phyloP scores from a whole-genome alignment of 2,113 vertebrate species.

The Takifugu bimaculatus region DNA sequence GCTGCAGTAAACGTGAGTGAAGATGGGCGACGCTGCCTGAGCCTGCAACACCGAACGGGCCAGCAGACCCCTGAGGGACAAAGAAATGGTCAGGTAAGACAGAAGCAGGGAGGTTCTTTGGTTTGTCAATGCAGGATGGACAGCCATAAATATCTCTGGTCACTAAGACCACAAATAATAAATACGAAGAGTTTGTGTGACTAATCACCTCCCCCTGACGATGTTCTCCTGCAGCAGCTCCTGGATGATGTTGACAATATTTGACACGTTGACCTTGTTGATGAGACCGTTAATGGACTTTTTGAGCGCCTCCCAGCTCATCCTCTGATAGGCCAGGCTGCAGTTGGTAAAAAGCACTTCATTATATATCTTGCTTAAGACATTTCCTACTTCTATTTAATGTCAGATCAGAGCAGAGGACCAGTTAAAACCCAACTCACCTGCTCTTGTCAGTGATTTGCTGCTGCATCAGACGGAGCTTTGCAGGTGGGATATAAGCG shows the following conservation, averaged over 20 bases:
- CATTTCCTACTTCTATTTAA: no score
- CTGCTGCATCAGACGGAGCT: conserved; percentile 96
- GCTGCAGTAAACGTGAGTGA: conserved; percentile 95
- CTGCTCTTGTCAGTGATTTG: conserved; percentile 98
- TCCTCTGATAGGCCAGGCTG: conserved; percentile 96
- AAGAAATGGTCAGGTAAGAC: not conserved
- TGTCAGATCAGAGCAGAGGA: no score
- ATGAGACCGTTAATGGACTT: conserved; percentile 98
- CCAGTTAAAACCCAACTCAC: conserved; percentile 45
- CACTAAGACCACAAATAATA: not conserved
- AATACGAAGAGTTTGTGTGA: not conserved
- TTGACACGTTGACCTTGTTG: conserved; percentile 98
- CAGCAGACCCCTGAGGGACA: conserved; percentile 81
- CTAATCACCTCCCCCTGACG: conserved; percentile 87
- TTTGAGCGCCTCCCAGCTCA: conserved; percentile 99
- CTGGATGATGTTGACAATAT: conserved; percentile 93
- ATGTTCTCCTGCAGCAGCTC: conserved; percentile 98
- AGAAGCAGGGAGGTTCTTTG: not conserved
- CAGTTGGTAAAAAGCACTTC: conserved; percentile 11
- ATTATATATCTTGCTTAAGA: not conserved
- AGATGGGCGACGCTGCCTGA: conserved; percentile 93
- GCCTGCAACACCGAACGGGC: conserved; percentile 91
- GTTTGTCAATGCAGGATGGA: no score
- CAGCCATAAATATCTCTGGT: not conserved
- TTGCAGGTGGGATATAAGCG: conserved; percentile 95